A percentile compares a stretch with the other conserved stretches of the same genome.
Evolutionary conservation across 2,797 vertebrate genomes (phyloP).

Genomic region (Podarcis lilfordi): DNA sequence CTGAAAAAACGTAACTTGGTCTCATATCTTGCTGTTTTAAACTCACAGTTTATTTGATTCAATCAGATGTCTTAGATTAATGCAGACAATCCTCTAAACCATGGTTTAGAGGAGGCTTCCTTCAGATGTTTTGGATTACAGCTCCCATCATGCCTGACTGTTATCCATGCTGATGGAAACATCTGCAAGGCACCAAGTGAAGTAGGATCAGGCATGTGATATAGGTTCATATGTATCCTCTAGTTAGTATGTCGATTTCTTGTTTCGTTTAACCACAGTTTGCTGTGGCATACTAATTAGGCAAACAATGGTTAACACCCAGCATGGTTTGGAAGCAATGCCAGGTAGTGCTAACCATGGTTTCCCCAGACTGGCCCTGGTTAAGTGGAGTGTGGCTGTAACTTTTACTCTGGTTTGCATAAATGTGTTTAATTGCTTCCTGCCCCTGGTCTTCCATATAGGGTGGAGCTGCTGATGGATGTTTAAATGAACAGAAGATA

Average conservation of each 20-base stretch:
- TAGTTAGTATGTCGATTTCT: not conserved
- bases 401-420: not conserved
- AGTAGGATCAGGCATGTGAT: not conserved
- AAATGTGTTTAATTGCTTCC: not conserved
- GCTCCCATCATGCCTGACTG: too few relatives aligned
- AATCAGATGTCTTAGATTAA: conserved; percentile 26
- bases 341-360: too few relatives aligned
- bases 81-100: too few relatives aligned
- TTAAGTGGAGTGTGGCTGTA: too few relatives aligned
- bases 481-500: not conserved
- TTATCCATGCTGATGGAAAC: too few relatives aligned
- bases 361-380: not conserved
- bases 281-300: not conserved
- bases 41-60: conserved; percentile 37
- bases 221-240: not conserved
- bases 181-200: not conserved
- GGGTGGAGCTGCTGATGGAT: not conserved
- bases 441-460: not conserved
- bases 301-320: not conserved
- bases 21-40: not conserved
- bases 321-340: not conserved
- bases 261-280: not conserved
- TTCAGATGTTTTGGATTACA: not conserved
- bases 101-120: not conserved
- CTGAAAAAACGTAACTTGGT: conserved; percentile 13